These are phyloP conservation scores for Ladona fulva DNA, from an alignment of 1,140 invertebrate species.

Conservation along the genomic window DNA sequence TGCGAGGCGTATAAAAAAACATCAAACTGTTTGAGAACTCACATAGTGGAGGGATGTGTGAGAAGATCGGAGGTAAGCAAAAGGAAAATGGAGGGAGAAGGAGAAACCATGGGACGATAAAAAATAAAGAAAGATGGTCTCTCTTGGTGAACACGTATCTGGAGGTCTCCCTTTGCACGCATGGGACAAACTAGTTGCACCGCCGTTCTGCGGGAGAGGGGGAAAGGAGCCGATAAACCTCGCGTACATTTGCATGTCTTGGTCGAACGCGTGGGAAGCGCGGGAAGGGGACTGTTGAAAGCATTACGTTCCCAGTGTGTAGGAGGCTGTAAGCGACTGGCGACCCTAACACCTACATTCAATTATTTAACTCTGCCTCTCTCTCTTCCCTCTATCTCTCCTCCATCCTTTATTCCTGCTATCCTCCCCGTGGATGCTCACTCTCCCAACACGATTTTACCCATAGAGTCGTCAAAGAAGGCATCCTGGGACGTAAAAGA, in stretches of 20 bases:
- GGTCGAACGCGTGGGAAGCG: neutral
- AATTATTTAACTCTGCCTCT: neutral
- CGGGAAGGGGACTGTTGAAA: neutral
- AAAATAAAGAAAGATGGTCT: slow-evolving; percentile 8
- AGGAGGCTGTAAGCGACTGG: slow-evolving; percentile 1
- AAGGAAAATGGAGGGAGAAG: neutral
- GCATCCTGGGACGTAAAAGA: too few species aligned
- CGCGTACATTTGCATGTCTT: neutral
- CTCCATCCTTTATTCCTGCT: neutral
- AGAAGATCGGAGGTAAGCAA: too few species aligned
- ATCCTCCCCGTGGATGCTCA: neutral
- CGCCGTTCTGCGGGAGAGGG: neutral
- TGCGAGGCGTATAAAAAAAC: neutral
- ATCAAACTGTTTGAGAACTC: neutral
- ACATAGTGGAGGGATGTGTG: neutral
- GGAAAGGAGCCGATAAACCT: neutral
- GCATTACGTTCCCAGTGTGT: slow-evolving; percentile 1
- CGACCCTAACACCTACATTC: neutral
- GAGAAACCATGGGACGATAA: neutral
- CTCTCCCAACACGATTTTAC: too few species aligned
- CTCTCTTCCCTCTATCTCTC: neutral
- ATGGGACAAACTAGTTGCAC: slow-evolving; percentile 4
- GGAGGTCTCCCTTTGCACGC: slow-evolving; percentile 1
- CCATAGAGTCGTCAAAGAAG: too few species aligned
- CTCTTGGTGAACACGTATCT: slow-evolving; percentile 3